phyloP scores from a whole-genome alignment of 2,888 invertebrate genomes.

The Heliconius ismenius region DNA sequence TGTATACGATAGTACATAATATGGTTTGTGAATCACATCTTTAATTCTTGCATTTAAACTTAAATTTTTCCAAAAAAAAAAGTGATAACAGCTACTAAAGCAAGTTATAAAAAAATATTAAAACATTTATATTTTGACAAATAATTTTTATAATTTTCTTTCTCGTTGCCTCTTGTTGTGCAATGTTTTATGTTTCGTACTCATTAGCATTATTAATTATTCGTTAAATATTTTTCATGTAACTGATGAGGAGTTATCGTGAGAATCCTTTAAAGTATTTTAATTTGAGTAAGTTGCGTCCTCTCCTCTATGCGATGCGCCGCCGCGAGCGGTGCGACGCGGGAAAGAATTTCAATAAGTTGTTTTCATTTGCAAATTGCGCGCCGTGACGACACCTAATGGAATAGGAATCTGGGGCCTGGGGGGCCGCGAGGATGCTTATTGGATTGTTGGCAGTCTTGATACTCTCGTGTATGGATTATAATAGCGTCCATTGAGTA shows the following conservation, averaged over 20 bases:
- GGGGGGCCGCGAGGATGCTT: slow-evolving; percentile 62
- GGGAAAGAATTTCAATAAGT: slow-evolving; percentile 81
- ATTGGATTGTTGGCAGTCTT: slow-evolving; percentile 67
- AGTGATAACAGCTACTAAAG: too few species aligned
- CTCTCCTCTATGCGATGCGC: slow-evolving; percentile 50
- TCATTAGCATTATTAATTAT: neutral
- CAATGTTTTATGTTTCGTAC: neutral
- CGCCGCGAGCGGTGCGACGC: slow-evolving; percentile 54
- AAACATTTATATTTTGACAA: neutral
- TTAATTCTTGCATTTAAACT: neutral
- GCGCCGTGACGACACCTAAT: slow-evolving; percentile 77
- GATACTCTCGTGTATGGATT: slow-evolving; percentile 4
- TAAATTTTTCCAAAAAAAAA: too few species aligned
- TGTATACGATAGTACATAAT: neutral
- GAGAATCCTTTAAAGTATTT: slow-evolving; percentile 29
- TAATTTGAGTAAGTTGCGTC: slow-evolving; percentile 39
- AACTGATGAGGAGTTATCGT: slow-evolving; percentile 1
- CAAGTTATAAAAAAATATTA: neutral
- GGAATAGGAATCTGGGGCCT: slow-evolving; percentile 75
- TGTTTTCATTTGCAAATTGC: slow-evolving; percentile 82
- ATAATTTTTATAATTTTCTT: too few species aligned
- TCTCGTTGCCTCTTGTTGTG: neutral
- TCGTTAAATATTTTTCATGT: neutral
- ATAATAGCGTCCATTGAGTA: neutral
- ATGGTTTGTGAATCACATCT: neutral